Conservation (phyloP, 2,113 vertebrate species). For the Nothoprocta perdicaria region DNA sequence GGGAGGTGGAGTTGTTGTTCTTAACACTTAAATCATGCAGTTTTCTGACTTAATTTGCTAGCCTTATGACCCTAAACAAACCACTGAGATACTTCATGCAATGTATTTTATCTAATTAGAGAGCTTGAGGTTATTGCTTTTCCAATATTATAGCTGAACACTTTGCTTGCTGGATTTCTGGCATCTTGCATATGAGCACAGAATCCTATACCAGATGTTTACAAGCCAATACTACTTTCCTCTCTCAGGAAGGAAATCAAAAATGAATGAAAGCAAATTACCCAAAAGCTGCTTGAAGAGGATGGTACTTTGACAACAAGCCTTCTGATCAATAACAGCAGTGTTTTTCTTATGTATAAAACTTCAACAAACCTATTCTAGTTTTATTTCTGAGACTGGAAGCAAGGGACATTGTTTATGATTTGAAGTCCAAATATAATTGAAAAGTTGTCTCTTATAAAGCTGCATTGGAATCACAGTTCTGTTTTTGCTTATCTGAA, state of each 20-base stretch:
- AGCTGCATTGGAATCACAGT: neutral
- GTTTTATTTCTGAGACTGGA: neutral
- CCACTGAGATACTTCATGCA: neutral
- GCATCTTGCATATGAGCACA: rapidly evolving
- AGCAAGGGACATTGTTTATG: neutral
- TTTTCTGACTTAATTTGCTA: neutral
- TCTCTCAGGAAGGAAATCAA: neutral
- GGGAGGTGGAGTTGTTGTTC: neutral
- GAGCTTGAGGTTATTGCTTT: neutral
- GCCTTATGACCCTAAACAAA: neutral
- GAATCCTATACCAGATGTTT: neutral
- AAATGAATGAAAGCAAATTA: neutral
- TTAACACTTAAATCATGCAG: neutral
- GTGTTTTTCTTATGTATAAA: neutral
- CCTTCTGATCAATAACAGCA: neutral
- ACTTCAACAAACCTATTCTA: neutral
- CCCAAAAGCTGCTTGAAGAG: neutral
- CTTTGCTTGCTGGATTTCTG: neutral
- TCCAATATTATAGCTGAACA: neutral
- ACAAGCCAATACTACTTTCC: neutral
- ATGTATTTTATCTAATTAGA: neutral
- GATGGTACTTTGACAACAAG: neutral
- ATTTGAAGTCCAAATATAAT: neutral
- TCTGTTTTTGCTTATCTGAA: neutral
- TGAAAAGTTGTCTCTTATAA: neutral